Evolutionary conservation across 1,140 invertebrate species (phyloP), one percentile per base, ranked within the genome.

Genomic region (Heliconius eleuchia): DNA sequence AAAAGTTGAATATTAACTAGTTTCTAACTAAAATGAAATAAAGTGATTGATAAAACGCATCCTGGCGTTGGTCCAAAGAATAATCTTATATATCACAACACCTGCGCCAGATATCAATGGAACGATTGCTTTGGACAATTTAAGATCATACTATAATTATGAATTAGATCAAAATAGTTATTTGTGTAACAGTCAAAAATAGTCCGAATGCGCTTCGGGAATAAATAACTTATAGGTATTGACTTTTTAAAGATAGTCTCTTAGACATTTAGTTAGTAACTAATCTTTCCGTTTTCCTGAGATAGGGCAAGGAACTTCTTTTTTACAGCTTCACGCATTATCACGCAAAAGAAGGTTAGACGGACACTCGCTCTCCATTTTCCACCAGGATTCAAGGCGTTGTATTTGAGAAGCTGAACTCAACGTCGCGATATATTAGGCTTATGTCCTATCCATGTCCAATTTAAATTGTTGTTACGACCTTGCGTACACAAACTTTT

Each of bases 121-220:
- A 23, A 60, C 55, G 23, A 66, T 66, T 30, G 60, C 60, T 16
- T 66, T 66, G n/a, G 60, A 66, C 55, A 23, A 60, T 66, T 66
- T 66, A 66, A 30, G 60, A 27, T 66, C 27, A n/a, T 66, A 66
- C 60, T 66, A 66, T 66, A 66, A 30, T 66, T 66, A 66, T 66
- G 0, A 66, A 66, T 60, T 66, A 66, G 60, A 66, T 66, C 60
- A 66, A 66, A 66, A 66, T n/a, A 66, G 60, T 30, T 66, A 66
- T 30, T 66, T 16, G 60, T 66, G 60, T 66, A 66, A 27, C 11
- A 30, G 3, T 30, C 27, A 30, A 30, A 66, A 27, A 66, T 66
- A 30, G 27, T 16, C n/a, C 8, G n/a, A 23, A 27, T 23, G 55
- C 9, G 19, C 7, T 52, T 19, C 6, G 18, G 18, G 50, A 2